Base-by-base conservation (phyloP, 2,888 invertebrate species). In the Salticus scenicus region DNA sequence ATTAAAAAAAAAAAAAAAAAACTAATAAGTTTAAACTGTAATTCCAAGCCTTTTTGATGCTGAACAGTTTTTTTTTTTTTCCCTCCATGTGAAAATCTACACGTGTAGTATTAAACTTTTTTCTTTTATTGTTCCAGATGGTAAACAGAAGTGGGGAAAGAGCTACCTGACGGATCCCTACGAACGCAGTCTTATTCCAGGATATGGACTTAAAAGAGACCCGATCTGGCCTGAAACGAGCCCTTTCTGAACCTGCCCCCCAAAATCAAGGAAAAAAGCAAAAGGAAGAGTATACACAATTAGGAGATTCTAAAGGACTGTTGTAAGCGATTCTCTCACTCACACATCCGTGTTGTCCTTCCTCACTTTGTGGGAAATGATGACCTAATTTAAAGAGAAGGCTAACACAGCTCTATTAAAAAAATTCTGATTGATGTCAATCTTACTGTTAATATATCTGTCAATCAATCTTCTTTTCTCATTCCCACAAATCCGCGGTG, bases 331-430 rank as follows among this genome's bases (percentile, higher is more conserved):
- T 20, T 72, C 31, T 70, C 41, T 71, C 31, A 75, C 77, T 72
- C 77, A 84, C 83, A 84, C 77, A 84, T 77, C 83, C 73, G 57
- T 84, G 71, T 76, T 84, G 4, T 37, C 10, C 7, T 37, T 77
- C 64, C 77, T 83, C 66, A 77, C 63, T 84, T 77, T 73, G 72
- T 77, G 83, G 83, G 83, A 76, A 84, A 66, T 69, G 67, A 69
- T 72, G n/a, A n/a, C n/a, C n/a, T n/a, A n/a, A n/a, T n/a, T 57
- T 67, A 77, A 67, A 8, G 51, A 67, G 76, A 63, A 57, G 83
- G 73, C 83, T 84, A 77, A 77, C 77, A 37, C 37, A 84, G 66
- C 66, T 76, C 33, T 70, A 82, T 75, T 82, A 76, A 76, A 75
- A 74, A 76, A 66, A 71, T 83, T 72, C 57, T 24, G 57, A 57